Conservation (phyloP, 2,888 invertebrate species). For the Myopa testacea region DNA sequence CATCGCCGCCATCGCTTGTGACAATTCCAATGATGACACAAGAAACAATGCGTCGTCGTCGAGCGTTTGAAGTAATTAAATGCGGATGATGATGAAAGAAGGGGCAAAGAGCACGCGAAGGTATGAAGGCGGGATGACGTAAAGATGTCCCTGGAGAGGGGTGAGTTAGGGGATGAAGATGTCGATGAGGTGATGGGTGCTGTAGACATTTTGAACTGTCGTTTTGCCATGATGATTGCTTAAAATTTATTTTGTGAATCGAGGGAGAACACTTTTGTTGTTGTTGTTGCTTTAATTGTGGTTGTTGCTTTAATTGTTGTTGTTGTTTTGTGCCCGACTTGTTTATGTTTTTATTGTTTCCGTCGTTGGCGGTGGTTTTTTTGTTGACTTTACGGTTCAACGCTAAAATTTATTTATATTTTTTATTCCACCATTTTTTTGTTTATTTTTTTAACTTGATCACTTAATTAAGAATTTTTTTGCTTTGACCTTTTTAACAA, state of each 20-base stretch:
- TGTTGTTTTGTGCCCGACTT: background rate
- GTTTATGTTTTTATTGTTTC: background rate
- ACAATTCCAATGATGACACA: background rate
- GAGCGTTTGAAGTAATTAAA: slow-evolving; percentile 25
- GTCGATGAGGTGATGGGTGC: background rate
- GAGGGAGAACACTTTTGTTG: background rate
- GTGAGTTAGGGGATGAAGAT: no score
- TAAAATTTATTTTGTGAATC: background rate
- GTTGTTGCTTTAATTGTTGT: background rate
- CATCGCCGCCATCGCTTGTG: background rate
- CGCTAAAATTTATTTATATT: background rate
- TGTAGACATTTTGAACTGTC: slow-evolving; percentile 31
- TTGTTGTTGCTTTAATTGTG: background rate
- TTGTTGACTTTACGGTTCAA: no score
- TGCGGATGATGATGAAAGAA: background rate
- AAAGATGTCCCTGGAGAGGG: slow-evolving; percentile 3
- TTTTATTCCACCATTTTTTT: background rate
- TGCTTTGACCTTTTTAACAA: slow-evolving; percentile 6
- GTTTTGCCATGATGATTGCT: slow-evolving; percentile 23
- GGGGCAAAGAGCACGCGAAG: background rate
- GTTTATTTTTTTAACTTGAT: background rate
- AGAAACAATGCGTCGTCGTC: slow-evolving; percentile 7
- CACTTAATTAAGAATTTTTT: background rate
- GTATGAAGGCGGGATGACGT: background rate
- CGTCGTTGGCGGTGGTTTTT: background rate